These are phyloP conservation scores for Alfaro cultratus DNA, from an alignment of 2,797 vertebrate species.

Conservation along the genomic window DNA sequence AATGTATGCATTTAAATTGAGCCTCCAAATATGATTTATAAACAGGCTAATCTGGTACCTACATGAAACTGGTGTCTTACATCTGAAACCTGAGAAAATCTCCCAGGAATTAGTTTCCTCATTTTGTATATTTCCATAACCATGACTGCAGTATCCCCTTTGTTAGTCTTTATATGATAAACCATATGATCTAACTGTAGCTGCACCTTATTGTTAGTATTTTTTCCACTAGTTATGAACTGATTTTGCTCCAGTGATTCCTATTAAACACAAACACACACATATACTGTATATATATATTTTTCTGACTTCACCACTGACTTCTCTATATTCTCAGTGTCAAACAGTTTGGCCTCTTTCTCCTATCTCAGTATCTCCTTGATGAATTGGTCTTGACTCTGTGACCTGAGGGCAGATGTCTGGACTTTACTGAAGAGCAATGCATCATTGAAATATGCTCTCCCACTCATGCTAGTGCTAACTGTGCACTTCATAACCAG, in stretches of 20 bases:
- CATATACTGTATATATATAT: too few relatives aligned
- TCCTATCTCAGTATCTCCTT: neutral
- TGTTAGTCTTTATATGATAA: neutral
- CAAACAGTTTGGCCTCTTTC: neutral
- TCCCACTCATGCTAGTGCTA: neutral
- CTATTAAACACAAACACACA: too few relatives aligned
- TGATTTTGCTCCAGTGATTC: neutral
- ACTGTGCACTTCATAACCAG: neutral
- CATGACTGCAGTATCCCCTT: too few relatives aligned
- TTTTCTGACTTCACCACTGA: neutral
- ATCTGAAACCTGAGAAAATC: neutral
- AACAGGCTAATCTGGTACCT: neutral
- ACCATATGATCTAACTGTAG: neutral
- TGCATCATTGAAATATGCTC: neutral
- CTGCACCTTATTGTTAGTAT: neutral
- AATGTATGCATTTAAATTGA: neutral
- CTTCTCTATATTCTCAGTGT: neutral
- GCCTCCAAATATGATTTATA: neutral
- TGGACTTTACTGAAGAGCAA: neutral
- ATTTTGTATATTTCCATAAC: neutral
- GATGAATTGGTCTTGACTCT: neutral
- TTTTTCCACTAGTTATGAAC: neutral
- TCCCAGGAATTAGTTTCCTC: neutral
- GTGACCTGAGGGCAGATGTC: neutral
- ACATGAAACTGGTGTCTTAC: neutral